Conservation (phyloP, 2,113 vertebrate genomes). For the Parotia lawesii region DNA sequence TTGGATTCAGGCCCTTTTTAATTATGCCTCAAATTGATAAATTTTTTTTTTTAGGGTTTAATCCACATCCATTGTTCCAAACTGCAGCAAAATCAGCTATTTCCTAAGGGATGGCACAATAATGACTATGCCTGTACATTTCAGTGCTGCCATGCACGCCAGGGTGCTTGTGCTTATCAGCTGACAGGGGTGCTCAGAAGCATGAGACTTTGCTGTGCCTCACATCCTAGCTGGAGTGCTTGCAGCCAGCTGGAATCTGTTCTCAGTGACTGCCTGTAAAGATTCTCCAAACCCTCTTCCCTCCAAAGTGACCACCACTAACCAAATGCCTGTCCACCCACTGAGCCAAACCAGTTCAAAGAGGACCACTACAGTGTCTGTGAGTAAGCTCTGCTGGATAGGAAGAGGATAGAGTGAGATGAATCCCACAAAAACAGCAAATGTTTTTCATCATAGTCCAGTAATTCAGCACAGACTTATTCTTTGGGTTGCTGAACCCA, state of each 20-base stretch:
- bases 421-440: slow-evolving; percentile 10
- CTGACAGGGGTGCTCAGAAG: not conserved
- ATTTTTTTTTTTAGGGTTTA: not conserved
- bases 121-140: not conserved
- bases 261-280: not conserved
- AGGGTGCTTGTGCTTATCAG: not conserved
- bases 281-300: not conserved
- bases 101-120: not conserved
- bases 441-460: slow-evolving; percentile 23
- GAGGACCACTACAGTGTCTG: not conserved
- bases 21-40: not conserved
- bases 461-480: slow-evolving; percentile 17
- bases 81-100: not conserved
- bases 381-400: not conserved
- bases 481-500: not conserved
- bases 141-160: not conserved
- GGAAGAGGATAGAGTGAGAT: not conserved
- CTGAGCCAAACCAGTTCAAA: slow-evolving; percentile 20
- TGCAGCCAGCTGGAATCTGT: not conserved
- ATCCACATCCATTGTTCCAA: not conserved
- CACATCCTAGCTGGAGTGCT: not conserved
- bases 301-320: not conserved
- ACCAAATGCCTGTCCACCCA: not conserved
- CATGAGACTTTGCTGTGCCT: not conserved
- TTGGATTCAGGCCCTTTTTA: not conserved